A percentile compares a stretch with the other conserved stretches of the same genome.
Evolutionary conservation across 2,113 vertebrate genomes (phyloP).

Genomic region (Craseonycteris thonglongyai): DNA sequence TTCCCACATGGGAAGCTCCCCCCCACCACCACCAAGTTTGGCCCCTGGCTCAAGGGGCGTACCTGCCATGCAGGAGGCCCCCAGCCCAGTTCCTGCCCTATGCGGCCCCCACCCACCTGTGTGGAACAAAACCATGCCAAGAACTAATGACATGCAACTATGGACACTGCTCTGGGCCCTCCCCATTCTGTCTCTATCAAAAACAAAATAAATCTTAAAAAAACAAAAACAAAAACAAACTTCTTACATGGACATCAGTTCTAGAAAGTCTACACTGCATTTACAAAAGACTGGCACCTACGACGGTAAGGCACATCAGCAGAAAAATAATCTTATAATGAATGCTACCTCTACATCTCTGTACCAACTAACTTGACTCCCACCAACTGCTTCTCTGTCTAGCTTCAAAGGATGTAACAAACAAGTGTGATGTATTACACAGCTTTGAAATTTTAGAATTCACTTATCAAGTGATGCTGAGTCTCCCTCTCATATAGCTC

Average conservation of each 20-base stretch:
- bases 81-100: no score
- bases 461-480: background rate
- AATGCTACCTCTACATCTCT: background rate
- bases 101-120: no score
- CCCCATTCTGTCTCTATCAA: no score
- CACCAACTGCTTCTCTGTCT: background rate
- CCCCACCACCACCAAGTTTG: no score
- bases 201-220: no score
- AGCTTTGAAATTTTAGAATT: background rate
- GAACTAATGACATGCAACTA: no score
- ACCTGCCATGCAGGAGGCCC: no score
- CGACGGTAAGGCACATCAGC: background rate
- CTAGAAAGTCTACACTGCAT: background rate
- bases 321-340: background rate
- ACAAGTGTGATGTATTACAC: background rate
- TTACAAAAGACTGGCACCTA: background rate
- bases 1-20: no score
- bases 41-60: no score
- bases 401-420: background rate
- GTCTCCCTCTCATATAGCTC: background rate
- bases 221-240: no score
- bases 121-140: no score
- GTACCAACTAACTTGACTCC: background rate
- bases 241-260: background rate
- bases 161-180: no score